Conservation (phyloP, 53 echinoderm and acorn worm genomes). For the Patiria pectinifera region DNA sequence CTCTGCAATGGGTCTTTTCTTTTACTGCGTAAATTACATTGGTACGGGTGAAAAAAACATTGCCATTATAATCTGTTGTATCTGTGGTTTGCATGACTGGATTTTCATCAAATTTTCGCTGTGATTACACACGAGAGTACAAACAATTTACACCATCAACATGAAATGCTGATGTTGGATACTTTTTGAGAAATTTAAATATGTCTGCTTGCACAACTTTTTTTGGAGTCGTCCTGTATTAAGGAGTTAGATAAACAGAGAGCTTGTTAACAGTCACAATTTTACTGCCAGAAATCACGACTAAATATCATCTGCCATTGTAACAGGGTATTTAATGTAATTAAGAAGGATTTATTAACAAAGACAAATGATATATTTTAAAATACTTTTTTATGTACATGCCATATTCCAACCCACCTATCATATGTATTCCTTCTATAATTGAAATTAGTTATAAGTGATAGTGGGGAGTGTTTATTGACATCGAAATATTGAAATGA, state of each 20-base stretch:
- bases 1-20: no score
- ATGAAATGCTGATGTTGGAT: no score
- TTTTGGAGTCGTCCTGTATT: no score
- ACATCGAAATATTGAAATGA: neutral
- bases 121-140: no score
- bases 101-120: no score
- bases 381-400: neutral
- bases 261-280: neutral
- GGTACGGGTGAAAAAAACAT: no score
- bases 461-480: neutral
- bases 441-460: neutral
- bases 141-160: no score
- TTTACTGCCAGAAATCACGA: neutral
- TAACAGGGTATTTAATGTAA: constrained; percentile 2
- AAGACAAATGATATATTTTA: neutral
- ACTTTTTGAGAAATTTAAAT: no score
- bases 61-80: no score
- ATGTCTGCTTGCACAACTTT: no score
- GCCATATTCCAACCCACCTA: neutral
- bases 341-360: neutral
- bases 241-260: neutral
- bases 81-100: no score
- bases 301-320: neutral
- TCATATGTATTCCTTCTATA: neutral
- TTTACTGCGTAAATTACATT: no score